Percentiles rank a stretch among this genome's conserved stretches.
phyloP scores from a whole-genome alignment of 2,888 invertebrate genomes.

The Notodonta dromedarius region DNA sequence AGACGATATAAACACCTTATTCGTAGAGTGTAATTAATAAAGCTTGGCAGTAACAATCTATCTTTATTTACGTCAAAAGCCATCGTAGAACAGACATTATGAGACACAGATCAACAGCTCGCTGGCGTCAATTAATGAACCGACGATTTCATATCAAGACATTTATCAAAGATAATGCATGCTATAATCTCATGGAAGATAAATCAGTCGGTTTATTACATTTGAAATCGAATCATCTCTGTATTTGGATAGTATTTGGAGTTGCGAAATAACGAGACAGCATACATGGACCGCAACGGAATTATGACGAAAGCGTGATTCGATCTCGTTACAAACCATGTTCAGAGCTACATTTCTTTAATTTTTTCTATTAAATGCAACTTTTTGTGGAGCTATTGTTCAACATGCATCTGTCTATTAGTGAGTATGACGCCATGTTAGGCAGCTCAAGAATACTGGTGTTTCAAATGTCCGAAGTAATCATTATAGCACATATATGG shows the following conservation, averaged over 20 bases:
- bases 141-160: conserved; percentile 1
- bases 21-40: too few species aligned
- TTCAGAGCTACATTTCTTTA: not conserved
- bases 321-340: conserved; percentile 1
- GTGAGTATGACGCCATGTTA: too few species aligned
- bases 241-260: conserved; percentile 2
- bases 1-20: not conserved
- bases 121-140: not conserved
- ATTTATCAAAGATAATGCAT: conserved; percentile 2
- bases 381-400: too few species aligned
- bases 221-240: conserved; percentile 2
- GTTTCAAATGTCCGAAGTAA: too few species aligned
- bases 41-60: not conserved
- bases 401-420: too few species aligned
- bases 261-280: conserved; percentile 1
- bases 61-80: not conserved
- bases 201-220: conserved; percentile 4
- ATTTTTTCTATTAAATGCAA: not conserved
- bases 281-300: conserved; percentile 8
- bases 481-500: too few species aligned
- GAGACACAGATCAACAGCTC: not conserved
- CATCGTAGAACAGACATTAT: not conserved
- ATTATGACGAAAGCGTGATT: conserved; percentile 13
- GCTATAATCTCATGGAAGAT: not conserved
- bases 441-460: too few species aligned